Evolutionary conservation across 2,113 vertebrate species (phyloP).

Genomic region (Puntigrus tetrazona): DNA sequence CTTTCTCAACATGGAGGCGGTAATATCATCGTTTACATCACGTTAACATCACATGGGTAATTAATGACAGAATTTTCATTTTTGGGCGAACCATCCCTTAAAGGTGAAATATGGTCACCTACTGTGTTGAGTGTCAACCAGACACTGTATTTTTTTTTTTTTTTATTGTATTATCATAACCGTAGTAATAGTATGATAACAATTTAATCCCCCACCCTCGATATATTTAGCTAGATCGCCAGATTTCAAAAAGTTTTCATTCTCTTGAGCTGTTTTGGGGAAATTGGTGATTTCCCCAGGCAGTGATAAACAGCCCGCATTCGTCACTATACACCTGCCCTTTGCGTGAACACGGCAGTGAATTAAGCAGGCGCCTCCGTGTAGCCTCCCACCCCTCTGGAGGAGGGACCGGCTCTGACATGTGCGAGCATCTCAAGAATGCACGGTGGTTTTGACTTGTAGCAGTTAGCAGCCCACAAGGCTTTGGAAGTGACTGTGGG

Average conservation of each 20-base stretch:
- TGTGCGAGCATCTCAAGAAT: slow-evolving; percentile 55
- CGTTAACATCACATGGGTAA: too few species aligned
- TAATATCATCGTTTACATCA: too few species aligned
- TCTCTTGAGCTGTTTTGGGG: not conserved
- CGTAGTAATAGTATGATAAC: not conserved
- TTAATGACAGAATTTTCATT: too few species aligned
- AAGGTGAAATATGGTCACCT: too few species aligned
- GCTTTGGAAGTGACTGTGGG: slow-evolving; percentile 11
- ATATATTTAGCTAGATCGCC: not conserved
- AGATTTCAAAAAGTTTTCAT: not conserved
- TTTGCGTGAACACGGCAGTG: not conserved
- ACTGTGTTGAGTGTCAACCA: not conserved
- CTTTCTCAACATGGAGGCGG: too few species aligned
- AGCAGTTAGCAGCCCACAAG: slow-evolving; percentile 22
- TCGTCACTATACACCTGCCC: slow-evolving; percentile 14
- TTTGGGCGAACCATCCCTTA: too few species aligned
- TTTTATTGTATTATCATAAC: not conserved
- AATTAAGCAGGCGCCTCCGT: slow-evolving; percentile 27
- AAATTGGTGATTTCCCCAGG: not conserved
- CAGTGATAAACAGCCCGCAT: not conserved
- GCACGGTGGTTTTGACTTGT: slow-evolving; percentile 38
- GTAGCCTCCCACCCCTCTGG: slow-evolving; percentile 15
- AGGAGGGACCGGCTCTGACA: slow-evolving; percentile 49
- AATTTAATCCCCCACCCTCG: not conserved
- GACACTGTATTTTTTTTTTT: not conserved